Conservation (phyloP, 2,888 invertebrate species). For the Lasius platythorax region DNA sequence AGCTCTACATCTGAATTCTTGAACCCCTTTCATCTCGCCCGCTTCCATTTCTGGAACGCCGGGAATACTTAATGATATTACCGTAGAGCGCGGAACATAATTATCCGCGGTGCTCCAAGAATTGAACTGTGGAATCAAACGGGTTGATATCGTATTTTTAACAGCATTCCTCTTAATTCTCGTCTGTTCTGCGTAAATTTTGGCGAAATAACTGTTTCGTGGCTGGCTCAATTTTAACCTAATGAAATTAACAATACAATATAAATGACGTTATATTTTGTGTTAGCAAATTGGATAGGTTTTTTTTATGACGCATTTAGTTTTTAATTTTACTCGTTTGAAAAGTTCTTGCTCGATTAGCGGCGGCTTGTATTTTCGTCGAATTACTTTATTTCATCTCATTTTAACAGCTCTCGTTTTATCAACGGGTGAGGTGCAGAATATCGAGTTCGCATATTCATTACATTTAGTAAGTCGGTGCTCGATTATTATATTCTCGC, state of each 20-base stretch:
- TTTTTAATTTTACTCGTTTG: constrained; percentile 26
- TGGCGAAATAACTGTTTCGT: background rate
- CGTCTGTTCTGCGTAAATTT: constrained; percentile 13
- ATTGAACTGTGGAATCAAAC: constrained; percentile 22
- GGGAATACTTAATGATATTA: constrained; percentile 43
- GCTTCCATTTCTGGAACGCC: constrained; percentile 33
- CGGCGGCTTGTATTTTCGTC: constrained; percentile 35
- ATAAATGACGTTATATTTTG: constrained; percentile 21
- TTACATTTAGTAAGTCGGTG: constrained; percentile 49
- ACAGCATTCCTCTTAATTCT: constrained; percentile 34
- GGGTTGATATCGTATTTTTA: constrained; percentile 39
- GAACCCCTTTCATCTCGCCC: constrained; percentile 10
- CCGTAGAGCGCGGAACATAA: constrained; percentile 14
- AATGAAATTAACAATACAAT: constrained; percentile 10
- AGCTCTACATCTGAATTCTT: constrained; percentile 17
- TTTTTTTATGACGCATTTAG: constrained; percentile 28
- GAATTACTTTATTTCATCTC: constrained; percentile 27
- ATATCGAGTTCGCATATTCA: constrained; percentile 20
- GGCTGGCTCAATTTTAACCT: constrained; percentile 11
- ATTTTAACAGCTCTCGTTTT: constrained; percentile 16
- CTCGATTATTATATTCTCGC: constrained; percentile 39
- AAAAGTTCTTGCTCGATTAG: constrained; percentile 21
- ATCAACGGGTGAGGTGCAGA: background rate
- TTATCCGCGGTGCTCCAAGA: constrained; percentile 37
- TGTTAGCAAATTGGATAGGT: constrained; percentile 3